Percentiles rank a stretch among this genome's conserved stretches.
phyloP scores from a whole-genome alignment of 2,113 vertebrate genomes.

The Periophthalmus modestus region DNA sequence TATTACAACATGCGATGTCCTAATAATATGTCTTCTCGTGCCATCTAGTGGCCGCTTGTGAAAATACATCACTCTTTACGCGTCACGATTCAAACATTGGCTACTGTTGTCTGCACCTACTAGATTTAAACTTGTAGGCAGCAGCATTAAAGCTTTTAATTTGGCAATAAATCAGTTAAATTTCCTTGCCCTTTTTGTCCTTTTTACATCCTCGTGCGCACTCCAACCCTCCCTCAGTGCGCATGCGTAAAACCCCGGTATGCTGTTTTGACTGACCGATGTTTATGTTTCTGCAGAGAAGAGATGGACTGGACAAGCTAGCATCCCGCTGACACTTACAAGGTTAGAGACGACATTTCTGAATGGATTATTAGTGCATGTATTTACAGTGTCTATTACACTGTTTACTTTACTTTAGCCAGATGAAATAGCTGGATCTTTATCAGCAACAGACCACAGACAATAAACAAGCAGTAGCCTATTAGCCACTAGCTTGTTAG shows the following conservation, averaged over 20 bases:
- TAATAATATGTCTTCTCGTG: not conserved
- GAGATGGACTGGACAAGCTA: conserved; percentile 2
- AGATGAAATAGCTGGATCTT: not conserved
- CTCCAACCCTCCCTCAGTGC: conserved; percentile 11
- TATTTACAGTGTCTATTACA: not conserved
- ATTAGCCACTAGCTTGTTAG: not conserved
- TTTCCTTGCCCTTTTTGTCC: not conserved
- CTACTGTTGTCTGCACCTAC: no score
- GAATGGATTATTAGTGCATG: not conserved
- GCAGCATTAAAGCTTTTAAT: not conserved
- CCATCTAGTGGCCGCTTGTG: not conserved
- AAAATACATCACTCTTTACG: not conserved
- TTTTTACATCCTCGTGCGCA: not conserved
- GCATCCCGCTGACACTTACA: not conserved
- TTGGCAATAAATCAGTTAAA: not conserved
- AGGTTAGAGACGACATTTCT: not conserved
- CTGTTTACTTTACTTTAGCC: not conserved
- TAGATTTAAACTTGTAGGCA: no score
- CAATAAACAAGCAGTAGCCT: not conserved
- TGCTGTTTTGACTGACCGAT: not conserved
- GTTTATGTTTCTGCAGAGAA: conserved; percentile 26
- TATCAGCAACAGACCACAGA: not conserved
- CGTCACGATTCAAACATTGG: no score
- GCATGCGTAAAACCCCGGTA: conserved; percentile 26
- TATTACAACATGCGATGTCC: no score